These are phyloP conservation scores for Minunthozetes semirufus DNA, from an alignment of 2,888 invertebrate species.

Conservation along the genomic window DNA sequence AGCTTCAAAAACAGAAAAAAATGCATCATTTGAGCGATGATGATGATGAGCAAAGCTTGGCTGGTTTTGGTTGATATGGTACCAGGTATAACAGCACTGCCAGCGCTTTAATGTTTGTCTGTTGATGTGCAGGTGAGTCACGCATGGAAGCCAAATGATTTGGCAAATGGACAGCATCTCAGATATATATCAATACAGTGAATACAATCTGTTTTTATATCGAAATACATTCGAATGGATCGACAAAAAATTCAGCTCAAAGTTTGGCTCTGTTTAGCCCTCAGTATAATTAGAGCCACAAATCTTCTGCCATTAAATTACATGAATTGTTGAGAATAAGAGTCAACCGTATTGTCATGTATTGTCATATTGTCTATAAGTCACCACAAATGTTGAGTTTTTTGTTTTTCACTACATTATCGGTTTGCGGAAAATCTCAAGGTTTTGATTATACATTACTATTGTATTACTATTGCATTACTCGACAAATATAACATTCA, in stretches of 20 bases:
- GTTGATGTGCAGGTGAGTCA: slow-evolving; percentile 27
- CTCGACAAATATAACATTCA: slow-evolving; percentile 4
- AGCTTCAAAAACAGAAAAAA: slow-evolving; percentile 4
- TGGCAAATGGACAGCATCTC: slow-evolving; percentile 25
- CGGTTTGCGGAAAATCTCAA: slow-evolving; percentile 23
- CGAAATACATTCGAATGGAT: no score
- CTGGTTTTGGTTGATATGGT: slow-evolving; percentile 17
- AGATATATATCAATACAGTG: not conserved
- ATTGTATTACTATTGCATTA: slow-evolving; percentile 25
- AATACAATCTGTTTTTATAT: no score
- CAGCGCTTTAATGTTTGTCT: slow-evolving; percentile 13
- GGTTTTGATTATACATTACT: slow-evolving; percentile 27
- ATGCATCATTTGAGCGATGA: slow-evolving; percentile 25
- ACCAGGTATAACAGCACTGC: slow-evolving; percentile 1
- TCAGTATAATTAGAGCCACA: not conserved
- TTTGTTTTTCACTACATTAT: not conserved
- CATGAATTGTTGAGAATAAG: not conserved
- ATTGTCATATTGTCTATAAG: not conserved
- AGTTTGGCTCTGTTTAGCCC: not conserved
- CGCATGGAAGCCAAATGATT: slow-evolving; percentile 20
- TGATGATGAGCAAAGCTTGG: slow-evolving; percentile 28
- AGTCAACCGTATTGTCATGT: not conserved
- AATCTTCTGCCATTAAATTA: not conserved
- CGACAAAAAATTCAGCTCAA: not conserved
- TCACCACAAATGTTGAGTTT: slow-evolving; percentile 6